Conservation (phyloP, 2,797 vertebrate species). For the Graptemys geographica region DNA sequence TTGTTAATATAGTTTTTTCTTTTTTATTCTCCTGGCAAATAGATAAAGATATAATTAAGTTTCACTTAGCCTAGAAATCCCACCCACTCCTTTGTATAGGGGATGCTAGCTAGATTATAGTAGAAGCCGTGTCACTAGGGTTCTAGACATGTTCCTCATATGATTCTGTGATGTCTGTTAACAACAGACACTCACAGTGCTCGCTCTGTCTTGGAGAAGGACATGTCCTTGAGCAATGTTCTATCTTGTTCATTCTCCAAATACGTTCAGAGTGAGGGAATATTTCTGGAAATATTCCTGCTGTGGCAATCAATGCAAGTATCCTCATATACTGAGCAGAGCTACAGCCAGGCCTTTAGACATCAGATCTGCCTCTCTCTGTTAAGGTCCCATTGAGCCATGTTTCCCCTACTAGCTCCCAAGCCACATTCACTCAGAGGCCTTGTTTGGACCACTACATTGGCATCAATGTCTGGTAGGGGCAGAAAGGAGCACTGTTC, state of each 20-base stretch:
- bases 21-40: neutral
- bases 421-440: neutral
- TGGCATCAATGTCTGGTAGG: neutral
- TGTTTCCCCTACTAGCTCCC: neutral
- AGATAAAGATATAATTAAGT: too few species aligned
- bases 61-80: too few species aligned
- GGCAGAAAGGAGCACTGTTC: rapidly evolving
- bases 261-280: neutral
- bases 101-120: neutral
- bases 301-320: neutral
- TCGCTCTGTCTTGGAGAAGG: neutral
- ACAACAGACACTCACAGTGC: neutral
- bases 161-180: neutral
- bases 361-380: neutral
- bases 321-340: conserved; percentile 4
- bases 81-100: neutral
- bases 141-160: neutral
- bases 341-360: neutral
- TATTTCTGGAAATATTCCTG: neutral
- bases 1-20: neutral
- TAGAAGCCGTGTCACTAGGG: neutral
- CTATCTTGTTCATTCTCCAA: neutral
- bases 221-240: neutral
- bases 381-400: neutral
- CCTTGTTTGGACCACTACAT: neutral